Base-by-base conservation (phyloP, 2,797 vertebrate species). In the Sciurus carolinensis region DNA sequence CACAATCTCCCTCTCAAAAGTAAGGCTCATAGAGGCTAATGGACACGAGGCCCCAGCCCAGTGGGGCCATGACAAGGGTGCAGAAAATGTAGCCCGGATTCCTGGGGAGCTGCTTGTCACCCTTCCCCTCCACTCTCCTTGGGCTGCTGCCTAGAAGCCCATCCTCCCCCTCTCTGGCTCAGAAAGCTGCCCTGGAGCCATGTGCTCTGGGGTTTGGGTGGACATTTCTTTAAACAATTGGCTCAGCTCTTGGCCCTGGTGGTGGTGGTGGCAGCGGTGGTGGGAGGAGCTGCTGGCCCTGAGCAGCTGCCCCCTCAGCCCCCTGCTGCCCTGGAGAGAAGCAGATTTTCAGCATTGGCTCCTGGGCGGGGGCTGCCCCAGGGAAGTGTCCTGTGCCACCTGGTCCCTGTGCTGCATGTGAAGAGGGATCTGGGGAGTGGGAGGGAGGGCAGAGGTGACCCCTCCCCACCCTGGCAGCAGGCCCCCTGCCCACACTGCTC, bases 401-500 rank as follows among this genome's bases (percentile, higher is more conserved):
- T 24, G 52, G 39, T 17, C n/a, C 80, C 44, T 15, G 11, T 28
- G 42, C 62, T 84, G 52, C 62, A 28, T n/a, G 30, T 62, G 42
- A 30, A 3, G n/a, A 50, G 67, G 17, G n/a, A n/a, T 22, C 89
- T 75, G 57, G 69, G 50, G 36, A 24, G 11, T 30, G 28, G 73
- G 42, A 33, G 6, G 39, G 44, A n/a, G 12, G 33, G 24, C 57
- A 47, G 30, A n/a, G 67, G 22, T 15, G 33, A n/a, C 39, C 72
- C 69, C 50, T 86, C 52, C 77, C 57, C 76, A 64, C 81, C 50
- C 93, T 62, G 95, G 87, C 71, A 44, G 9, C 76, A 47, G 36
- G 64, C 75, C 77, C 82, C 83, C 90, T 33, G 0, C 87, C 96
- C 92, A 94, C 92, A 77, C 47, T 87, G 79, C 47, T 87, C 42